These are phyloP conservation scores for Anthopleura sola DNA, from an alignment of 64 coral and sea anemone genomes.

Conservation along the genomic window DNA sequence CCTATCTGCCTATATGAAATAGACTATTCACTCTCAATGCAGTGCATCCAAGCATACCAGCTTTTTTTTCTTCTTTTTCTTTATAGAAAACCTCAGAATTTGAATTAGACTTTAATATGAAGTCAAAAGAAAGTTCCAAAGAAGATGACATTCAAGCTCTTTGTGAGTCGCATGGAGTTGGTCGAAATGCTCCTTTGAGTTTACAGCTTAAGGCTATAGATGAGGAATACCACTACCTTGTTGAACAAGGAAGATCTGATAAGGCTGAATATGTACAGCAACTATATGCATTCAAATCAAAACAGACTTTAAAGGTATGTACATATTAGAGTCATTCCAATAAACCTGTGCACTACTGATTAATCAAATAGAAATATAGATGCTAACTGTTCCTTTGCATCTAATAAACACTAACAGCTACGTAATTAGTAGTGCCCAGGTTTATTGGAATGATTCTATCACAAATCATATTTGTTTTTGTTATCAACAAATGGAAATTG, in stretches of 20 bases:
- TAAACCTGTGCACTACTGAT: too few relatives aligned
- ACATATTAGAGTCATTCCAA: not conserved
- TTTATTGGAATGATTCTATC: too few relatives aligned
- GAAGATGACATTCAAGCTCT: slow-evolving; percentile 97
- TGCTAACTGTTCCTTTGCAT: too few relatives aligned
- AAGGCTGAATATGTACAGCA: slow-evolving; percentile 94
- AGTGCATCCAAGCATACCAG: too few relatives aligned
- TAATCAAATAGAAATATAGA: too few relatives aligned
- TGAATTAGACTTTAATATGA: slow-evolving; percentile 90
- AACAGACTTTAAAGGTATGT: slow-evolving; percentile 79
- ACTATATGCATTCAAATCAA: slow-evolving; percentile 95
- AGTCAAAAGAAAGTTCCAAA: slow-evolving; percentile 92
- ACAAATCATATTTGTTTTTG: too few relatives aligned
- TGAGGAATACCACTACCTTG: slow-evolving; percentile 87
- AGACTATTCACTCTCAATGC: too few relatives aligned
- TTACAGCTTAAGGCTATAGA: slow-evolving; percentile 91
- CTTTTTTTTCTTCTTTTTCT: not conserved
- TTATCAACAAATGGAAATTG: too few relatives aligned
- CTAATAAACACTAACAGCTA: too few relatives aligned
- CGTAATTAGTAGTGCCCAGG: too few relatives aligned
- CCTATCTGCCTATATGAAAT: too few relatives aligned
- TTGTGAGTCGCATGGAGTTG: slow-evolving; percentile 83
- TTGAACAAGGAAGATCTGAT: slow-evolving; percentile 88
- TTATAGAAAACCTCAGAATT: slow-evolving; percentile 65
- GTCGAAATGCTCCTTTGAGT: slow-evolving; percentile 71